Evolutionary conservation across 1,140 invertebrate genomes (phyloP).

Genomic region (Parasteatoda tepidariorum): DNA sequence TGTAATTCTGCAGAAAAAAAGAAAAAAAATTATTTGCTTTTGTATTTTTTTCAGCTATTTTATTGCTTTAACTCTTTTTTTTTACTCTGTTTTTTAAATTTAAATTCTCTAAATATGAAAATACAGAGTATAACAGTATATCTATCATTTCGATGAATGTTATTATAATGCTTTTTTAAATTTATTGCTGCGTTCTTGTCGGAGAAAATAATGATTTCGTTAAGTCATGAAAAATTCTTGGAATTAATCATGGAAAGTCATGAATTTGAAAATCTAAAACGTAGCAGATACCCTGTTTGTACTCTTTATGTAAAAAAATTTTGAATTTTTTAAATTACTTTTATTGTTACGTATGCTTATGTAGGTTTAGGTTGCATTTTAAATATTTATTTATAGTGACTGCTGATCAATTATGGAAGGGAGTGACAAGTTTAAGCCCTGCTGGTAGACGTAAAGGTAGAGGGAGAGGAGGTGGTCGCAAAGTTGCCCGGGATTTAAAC

Average conservation of each 20-base stretch:
- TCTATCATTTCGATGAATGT: no score
- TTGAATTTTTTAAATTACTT: neutral
- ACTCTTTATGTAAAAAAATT: neutral
- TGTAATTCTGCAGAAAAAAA: no score
- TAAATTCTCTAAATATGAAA: no score
- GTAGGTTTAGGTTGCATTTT: neutral
- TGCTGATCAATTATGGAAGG: slow-evolving; percentile 90
- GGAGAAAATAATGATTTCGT: no score
- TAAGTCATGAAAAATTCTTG: no score
- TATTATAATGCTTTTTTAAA: no score
- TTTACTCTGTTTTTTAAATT: no score
- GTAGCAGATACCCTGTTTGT: neutral
- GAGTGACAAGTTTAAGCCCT: slow-evolving; percentile 94
- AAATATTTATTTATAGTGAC: slow-evolving; percentile 72
- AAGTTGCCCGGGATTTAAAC: slow-evolving; percentile 85
- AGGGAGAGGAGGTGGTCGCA: slow-evolving; percentile 82
- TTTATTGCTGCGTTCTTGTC: no score
- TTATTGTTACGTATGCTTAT: neutral
- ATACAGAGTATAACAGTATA: no score
- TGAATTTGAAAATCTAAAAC: neutral
- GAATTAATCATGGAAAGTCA: neutral
- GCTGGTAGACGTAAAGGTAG: slow-evolving; percentile 93
- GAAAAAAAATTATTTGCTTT: no score
- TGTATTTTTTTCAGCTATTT: no score
- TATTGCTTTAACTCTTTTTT: no score